These are phyloP conservation scores for Gavia stellata DNA, from an alignment of 2,113 vertebrate species.

Conservation along the genomic window DNA sequence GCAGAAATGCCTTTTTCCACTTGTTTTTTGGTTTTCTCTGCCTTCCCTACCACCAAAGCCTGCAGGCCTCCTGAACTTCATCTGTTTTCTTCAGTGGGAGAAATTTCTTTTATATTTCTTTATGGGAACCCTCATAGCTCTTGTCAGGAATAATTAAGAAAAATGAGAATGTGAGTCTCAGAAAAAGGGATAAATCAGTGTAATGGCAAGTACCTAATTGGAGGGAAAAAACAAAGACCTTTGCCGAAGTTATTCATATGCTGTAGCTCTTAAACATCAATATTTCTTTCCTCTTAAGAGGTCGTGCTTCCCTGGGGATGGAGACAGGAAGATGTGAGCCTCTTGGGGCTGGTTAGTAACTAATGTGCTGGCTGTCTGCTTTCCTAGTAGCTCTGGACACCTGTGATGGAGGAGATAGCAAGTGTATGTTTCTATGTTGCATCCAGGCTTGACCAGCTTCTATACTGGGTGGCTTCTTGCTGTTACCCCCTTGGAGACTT, in stretches of 20 bases:
- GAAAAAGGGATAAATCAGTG: neutral
- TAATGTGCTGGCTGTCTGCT: neutral
- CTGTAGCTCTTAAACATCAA: neutral
- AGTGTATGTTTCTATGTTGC: neutral
- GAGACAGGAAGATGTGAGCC: neutral
- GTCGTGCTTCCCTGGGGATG: neutral
- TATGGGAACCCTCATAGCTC: neutral
- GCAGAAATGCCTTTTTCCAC: neutral
- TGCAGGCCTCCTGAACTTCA: neutral
- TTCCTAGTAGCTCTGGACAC: neutral
- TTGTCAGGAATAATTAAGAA: slow-evolving; percentile 12
- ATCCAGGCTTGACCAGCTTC: neutral
- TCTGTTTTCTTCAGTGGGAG: neutral
- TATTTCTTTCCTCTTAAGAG: neutral
- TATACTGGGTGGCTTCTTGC: neutral
- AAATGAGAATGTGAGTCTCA: neutral
- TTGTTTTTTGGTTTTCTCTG: neutral
- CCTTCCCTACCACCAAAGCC: neutral
- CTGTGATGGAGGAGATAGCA: neutral
- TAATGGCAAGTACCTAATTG: neutral
- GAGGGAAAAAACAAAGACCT: neutral
- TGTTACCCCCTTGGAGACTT: neutral
- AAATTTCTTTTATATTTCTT: neutral
- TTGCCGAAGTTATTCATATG: neutral
- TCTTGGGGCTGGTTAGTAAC: neutral